Conservation (phyloP, 2,113 vertebrate genomes). For the Pitta sordida region DNA sequence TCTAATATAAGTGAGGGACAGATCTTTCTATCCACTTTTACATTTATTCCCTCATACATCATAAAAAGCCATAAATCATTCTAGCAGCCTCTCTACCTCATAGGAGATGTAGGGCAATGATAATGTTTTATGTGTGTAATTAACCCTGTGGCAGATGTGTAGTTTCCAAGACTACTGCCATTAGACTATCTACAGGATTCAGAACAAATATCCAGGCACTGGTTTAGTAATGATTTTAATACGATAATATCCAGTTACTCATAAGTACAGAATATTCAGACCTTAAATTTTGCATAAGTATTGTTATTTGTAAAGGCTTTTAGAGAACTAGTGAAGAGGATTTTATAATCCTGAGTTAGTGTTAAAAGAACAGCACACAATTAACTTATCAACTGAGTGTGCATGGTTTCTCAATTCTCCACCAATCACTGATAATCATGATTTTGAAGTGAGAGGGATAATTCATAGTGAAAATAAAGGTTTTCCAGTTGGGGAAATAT, state of each 20-base stretch:
- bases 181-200: conserved; percentile 72
- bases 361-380: conserved; percentile 59
- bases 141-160: conserved; percentile 75
- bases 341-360: conserved; percentile 52
- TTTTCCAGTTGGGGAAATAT: conserved; percentile 14
- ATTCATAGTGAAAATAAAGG: conserved; percentile 52
- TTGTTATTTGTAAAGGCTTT: conserved; percentile 58
- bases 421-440: background rate
- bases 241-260: conserved; percentile 61
- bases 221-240: conserved; percentile 71
- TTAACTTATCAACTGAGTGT: conserved; percentile 59
- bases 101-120: conserved; percentile 72
- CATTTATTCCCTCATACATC: conserved; percentile 60
- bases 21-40: conserved; percentile 36
- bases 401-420: conserved; percentile 10
- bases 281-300: conserved; percentile 55
- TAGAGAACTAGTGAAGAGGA: conserved; percentile 22
- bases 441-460: conserved; percentile 31
- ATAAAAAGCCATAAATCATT: conserved; percentile 68
- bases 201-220: conserved; percentile 53
- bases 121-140: conserved; percentile 79
- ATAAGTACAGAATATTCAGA: conserved; percentile 57
- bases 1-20: conserved; percentile 30
- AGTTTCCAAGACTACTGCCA: conserved; percentile 72
- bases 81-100: conserved; percentile 61